Base-by-base conservation (phyloP, 1,140 invertebrate species). In the Drosophila micromelanica region DNA sequence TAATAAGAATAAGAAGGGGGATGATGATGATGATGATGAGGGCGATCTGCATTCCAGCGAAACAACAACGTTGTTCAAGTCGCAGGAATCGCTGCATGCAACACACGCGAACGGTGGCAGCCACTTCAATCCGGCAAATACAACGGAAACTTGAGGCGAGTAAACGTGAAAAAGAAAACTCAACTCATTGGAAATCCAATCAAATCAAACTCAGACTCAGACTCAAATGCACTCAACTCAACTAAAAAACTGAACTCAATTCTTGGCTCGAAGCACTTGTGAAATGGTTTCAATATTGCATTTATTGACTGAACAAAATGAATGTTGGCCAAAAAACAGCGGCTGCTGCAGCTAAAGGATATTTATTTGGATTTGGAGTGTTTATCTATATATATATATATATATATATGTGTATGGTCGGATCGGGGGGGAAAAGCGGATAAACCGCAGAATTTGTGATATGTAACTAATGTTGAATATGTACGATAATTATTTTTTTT, bases 281-380 rank as follows among this genome's bases (percentile, higher is more conserved):
- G 49, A 69, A 77, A 78, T 68, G 82, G 82, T 87, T 87, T 87
- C 82, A 81, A 87, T 75, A 73, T 67, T 81, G 81, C 81, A 81
- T 87, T 86, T 86, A 84, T 59, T 27, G 64, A 60, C 38, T 65
- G 64, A 60, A 20, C 42, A 17, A 37, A 17, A 12, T n/a, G 13
- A 40, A 37, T 9, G 27, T 9, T 1, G 17, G 38, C 9, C 15
- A 30, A 2, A 37, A 37, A 52, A 35, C 20, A 27, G 48, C n/a
- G 13, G 30, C 49, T 37, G 30, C 13, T 32, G 48, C 48, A 51
- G n/a, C 30, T 32, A n/a, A n/a, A 7, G 13, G 27, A 6, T 23
- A 23, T 23, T 17, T 13, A 15, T 15, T 46, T 20, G 9, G 3
- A 46, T n/a, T n/a, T n/a, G n/a, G n/a, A n/a, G n/a, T n/a, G n/a